Percentiles rank a stretch among this genome's conserved stretches.
Conservation (phyloP, 2,888 invertebrate species). For the Phengaris arion region DNA sequence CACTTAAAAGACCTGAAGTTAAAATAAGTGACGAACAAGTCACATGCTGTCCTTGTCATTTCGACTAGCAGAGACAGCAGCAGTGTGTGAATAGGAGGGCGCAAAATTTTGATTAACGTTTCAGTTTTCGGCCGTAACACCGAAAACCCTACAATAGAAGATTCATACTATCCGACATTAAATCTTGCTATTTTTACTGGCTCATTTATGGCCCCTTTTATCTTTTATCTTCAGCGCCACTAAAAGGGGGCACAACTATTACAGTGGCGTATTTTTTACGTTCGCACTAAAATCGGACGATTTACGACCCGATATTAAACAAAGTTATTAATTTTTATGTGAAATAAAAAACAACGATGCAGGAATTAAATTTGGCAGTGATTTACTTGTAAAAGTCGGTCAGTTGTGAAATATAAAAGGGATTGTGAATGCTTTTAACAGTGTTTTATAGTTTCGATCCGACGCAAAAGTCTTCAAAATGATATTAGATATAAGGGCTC, state of each 20-base stretch:
- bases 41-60: too few relatives aligned
- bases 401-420: background rate
- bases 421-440: background rate
- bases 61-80: too few relatives aligned
- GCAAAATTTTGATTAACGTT: too few relatives aligned
- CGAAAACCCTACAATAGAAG: background rate
- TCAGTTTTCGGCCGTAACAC: background rate
- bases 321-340: slow-evolving; percentile 14
- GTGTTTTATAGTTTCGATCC: too few relatives aligned
- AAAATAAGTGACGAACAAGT: too few relatives aligned
- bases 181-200: slow-evolving; percentile 4
- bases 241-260: background rate
- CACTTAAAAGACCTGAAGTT: too few relatives aligned
- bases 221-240: slow-evolving; percentile 8
- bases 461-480: too few relatives aligned
- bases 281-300: background rate
- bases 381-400: background rate
- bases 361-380: background rate
- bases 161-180: slow-evolving; percentile 12
- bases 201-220: background rate
- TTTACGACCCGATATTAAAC: slow-evolving; percentile 4
- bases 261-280: slow-evolving; percentile 12
- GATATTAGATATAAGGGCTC: too few relatives aligned
- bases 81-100: too few relatives aligned
- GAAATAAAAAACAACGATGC: background rate